Percentiles rank a stretch among this genome's conserved stretches.
These are phyloP conservation scores for Amblyteles armatorius DNA, from an alignment of 2,888 invertebrate genomes.

Conservation along the genomic window DNA sequence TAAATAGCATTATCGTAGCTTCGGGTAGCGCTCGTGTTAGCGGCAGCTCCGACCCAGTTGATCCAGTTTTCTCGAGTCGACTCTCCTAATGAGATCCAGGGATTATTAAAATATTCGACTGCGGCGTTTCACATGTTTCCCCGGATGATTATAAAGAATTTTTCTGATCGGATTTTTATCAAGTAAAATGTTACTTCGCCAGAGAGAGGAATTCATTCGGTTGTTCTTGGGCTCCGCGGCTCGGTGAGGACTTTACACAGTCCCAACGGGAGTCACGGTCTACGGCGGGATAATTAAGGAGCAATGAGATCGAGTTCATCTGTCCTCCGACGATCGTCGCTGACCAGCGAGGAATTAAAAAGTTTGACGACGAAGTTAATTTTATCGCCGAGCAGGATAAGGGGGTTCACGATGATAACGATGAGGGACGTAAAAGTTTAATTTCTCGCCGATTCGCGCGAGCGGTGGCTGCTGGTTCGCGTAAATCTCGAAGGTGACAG, in stretches of 20 bases:
- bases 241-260: constrained; percentile 11
- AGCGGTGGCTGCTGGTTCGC: constrained; percentile 31
- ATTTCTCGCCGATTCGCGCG: constrained; percentile 45
- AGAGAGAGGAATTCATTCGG: neutral
- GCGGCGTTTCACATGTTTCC: neutral
- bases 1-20: constrained; percentile 23
- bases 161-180: too few relatives aligned
- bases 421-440: constrained; percentile 55
- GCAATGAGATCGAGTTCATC: constrained; percentile 48
- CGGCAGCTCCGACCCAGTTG: constrained; percentile 3
- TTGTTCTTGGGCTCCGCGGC: too few relatives aligned
- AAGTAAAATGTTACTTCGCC: neutral
- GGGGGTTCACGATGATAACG: neutral
- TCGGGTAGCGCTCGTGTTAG: neutral
- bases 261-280: constrained; percentile 28
- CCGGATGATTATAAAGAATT: neutral
- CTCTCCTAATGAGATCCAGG: constrained; percentile 58
- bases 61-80: constrained; percentile 58
- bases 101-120: constrained; percentile 25
- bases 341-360: neutral
- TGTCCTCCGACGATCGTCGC: constrained; percentile 13
- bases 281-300: constrained; percentile 54
- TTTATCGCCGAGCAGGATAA: neutral
- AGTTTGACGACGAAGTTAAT: constrained; percentile 31
- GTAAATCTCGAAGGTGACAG: constrained; percentile 61